These are phyloP conservation scores for Parnassius mnemosyne DNA, from an alignment of 2,888 invertebrate species.

Conservation along the genomic window DNA sequence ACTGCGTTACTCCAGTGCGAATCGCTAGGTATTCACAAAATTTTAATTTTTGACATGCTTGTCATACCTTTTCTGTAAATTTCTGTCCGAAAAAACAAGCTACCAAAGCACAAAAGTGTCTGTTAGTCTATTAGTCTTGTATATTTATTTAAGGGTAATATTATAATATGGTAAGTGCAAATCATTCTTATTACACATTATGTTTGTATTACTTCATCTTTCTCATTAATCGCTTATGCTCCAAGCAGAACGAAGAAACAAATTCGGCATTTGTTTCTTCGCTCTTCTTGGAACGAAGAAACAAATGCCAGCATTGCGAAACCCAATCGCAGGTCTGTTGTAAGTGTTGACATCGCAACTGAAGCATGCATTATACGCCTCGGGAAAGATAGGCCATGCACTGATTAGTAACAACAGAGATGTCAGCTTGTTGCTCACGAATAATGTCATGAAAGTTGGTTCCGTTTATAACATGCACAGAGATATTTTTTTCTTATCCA, in stretches of 20 bases:
- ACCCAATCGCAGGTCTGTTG: slow-evolving; percentile 22
- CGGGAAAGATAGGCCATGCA: slow-evolving; percentile 44
- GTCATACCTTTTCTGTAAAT: too few species aligned
- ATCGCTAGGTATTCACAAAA: too few species aligned
- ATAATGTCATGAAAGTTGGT: background rate
- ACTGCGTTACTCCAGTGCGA: too few species aligned
- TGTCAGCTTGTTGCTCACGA: slow-evolving; percentile 7
- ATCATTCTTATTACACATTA: background rate
- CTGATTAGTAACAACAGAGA: slow-evolving; percentile 36
- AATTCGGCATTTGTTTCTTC: too few species aligned
- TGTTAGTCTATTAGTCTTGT: too few species aligned
- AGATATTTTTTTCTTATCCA: background rate
- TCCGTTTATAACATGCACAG: background rate
- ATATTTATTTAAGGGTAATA: too few species aligned
- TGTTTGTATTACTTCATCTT: background rate
- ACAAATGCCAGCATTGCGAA: slow-evolving; percentile 19
- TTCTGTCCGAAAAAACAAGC: too few species aligned
- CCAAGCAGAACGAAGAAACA: slow-evolving; percentile 6
- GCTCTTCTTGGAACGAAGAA: slow-evolving; percentile 1
- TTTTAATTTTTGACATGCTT: too few species aligned
- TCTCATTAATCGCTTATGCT: slow-evolving; percentile 11
- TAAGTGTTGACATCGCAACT: slow-evolving; percentile 28
- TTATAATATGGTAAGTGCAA: background rate
- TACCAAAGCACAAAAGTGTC: too few species aligned
- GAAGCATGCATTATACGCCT: slow-evolving; percentile 26